Base-by-base conservation (phyloP, 2,888 invertebrate genomes). In the Salpingus planirostris region DNA sequence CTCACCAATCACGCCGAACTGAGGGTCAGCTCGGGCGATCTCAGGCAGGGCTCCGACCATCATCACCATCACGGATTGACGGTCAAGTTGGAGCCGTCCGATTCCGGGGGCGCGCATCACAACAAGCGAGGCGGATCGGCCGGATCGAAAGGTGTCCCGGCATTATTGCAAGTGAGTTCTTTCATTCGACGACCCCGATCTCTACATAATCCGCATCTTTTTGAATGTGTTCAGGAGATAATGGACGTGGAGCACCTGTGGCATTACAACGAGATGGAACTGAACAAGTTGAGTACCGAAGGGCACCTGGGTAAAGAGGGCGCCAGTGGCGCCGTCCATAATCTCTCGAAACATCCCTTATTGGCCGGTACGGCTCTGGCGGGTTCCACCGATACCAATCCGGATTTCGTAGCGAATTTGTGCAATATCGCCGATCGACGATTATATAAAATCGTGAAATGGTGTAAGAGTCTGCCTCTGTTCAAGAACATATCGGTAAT, bases 381-480 rank as follows among this genome's bases (percentile, higher is more conserved):
- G 24, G 64, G 62, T 39, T 60, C 59, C 4, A 55, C 59, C 3
- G 78, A 80, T 62, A 76, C 80, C 30, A 80, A 80, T 65, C 85
- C 86, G 0, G 88, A 90, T 67, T 81, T 87, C 62, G 73, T 91
- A 30, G 87, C 88, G 2, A 89, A 88, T 65, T 72, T 92, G 55
- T 91, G 90, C 70, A 87, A 88, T 60, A 91, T 92, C 39, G 95
- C 95, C 25, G 96, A 96, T 65, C 89, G 93, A 64, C 73, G 95
- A 27, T 75, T 96, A 11, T 96, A 95, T 64, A 92, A 95, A 70
- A 92, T 96, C 49, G 96, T 96, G 42, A 92, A 95, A 62, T 96
- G 96, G 96, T 95, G 95, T 70, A 90, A 96, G 64, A 93, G 92
- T 64, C 68, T 96, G 61, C 95, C 96, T 10, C 76, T 96, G 13